Conservation (phyloP, 2,888 invertebrate species). For the Hyposoter dolosus region DNA sequence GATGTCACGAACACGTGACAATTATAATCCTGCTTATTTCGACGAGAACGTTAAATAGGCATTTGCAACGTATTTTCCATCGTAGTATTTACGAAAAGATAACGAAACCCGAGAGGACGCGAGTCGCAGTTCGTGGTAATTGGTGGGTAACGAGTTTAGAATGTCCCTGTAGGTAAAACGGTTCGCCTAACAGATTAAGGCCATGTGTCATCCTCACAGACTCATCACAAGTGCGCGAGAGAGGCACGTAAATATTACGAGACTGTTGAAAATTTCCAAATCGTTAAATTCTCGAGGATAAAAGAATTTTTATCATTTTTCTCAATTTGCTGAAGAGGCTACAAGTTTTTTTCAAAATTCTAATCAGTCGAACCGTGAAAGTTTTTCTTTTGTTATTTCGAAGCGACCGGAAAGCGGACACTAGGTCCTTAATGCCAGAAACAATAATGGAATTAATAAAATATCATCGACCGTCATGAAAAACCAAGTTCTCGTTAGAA, state of each 20-base stretch:
- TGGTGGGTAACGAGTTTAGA: not conserved
- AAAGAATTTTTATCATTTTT: not conserved
- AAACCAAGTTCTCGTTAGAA: not conserved
- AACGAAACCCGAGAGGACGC: not conserved
- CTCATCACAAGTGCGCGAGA: not conserved
- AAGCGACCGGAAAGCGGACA: not conserved
- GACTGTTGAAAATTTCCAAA: not conserved
- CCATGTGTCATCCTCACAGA: not conserved
- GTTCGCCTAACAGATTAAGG: slow-evolving; percentile 6
- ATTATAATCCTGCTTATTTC: no score
- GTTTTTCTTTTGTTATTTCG: not conserved
- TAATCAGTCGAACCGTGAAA: not conserved
- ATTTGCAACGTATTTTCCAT: not conserved
- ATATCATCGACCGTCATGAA: not conserved
- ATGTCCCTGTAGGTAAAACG: slow-evolving; percentile 2
- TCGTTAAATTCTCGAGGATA: not conserved
- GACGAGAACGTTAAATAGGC: not conserved
- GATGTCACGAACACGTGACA: no score
- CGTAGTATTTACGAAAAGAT: not conserved
- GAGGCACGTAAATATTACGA: not conserved
- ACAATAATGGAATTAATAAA: not conserved
- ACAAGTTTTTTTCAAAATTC: not conserved
- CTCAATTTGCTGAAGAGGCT: not conserved
- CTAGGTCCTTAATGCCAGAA: not conserved
- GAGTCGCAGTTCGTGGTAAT: slow-evolving; percentile 1